Percentiles rank a stretch among this genome's conserved stretches.
Conservation (phyloP, 2,113 vertebrate species). For the Cinclus mexicanus region DNA sequence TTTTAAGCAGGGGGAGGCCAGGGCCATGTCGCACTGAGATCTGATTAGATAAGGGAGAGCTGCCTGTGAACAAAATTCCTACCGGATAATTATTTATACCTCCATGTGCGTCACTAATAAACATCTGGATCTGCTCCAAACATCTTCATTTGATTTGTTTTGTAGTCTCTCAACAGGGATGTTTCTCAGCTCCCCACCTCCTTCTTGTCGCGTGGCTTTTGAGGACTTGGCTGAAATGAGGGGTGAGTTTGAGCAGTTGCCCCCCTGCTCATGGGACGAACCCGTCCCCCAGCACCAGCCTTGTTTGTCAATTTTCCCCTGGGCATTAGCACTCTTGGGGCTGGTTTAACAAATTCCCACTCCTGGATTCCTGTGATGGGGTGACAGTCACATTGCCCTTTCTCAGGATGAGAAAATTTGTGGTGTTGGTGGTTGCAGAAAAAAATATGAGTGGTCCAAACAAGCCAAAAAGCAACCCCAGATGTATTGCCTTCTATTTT, state of each 20-base stretch:
- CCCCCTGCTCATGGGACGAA: fast-evolving
- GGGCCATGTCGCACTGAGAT: background rate
- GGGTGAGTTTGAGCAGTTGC: fast-evolving
- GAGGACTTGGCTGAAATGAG: background rate
- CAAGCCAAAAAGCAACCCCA: background rate
- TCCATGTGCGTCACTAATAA: conserved; percentile 44
- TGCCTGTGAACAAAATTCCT: conserved; percentile 38
- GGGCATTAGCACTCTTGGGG: fast-evolving
- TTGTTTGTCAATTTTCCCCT: fast-evolving
- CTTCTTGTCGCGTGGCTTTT: background rate
- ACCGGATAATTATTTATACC: conserved; percentile 56
- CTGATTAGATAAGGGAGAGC: conserved; percentile 35
- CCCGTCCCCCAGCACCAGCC: fast-evolving
- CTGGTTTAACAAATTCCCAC: background rate
- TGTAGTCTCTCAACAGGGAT: background rate
- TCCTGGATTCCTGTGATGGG: background rate
- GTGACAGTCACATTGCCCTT: background rate
- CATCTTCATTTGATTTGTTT: conserved; percentile 16
- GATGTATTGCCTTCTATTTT: conserved; percentile 10
- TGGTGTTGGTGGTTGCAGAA: background rate
- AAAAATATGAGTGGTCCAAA: background rate
- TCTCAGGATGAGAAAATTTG: background rate
- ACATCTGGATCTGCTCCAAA: conserved; percentile 53
- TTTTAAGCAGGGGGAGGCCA: background rate
- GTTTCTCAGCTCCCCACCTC: background rate